Evolutionary conservation across 1,140 invertebrate genomes (phyloP).

Genomic region (Papilio dardanus): DNA sequence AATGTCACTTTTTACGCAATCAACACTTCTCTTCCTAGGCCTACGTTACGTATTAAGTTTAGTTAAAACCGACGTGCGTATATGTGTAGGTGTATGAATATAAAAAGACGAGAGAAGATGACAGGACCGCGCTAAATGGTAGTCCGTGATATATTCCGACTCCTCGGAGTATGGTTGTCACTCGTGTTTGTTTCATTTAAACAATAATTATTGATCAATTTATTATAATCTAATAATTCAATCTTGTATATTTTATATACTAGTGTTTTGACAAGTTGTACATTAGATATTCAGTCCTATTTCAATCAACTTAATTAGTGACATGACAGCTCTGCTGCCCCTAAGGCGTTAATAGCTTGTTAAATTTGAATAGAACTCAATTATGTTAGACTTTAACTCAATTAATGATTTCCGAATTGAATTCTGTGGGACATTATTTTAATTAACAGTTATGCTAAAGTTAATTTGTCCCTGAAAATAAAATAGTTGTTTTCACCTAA

Average conservation of each 20-base stretch:
- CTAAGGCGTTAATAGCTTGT: slow-evolving; percentile 29
- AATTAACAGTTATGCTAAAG: neutral
- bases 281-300: neutral
- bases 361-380: slow-evolving; percentile 33
- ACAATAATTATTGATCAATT: no score
- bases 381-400: slow-evolving; percentile 7
- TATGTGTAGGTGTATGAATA: no score
- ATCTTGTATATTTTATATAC: neutral
- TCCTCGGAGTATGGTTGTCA: no score
- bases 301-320: slow-evolving; percentile 22
- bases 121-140: no score
- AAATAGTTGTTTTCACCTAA: neutral
- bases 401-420: slow-evolving; percentile 5
- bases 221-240: neutral
- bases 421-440: neutral
- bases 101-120: no score
- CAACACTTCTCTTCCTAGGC: no score
- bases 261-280: neutral
- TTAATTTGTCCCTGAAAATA: neutral
- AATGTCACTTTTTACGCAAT: no score
- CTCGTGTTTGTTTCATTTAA: no score
- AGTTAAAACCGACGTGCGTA: no score
- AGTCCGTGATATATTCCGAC: no score
- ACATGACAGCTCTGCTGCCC: slow-evolving; percentile 20
- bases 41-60: no score